Base-by-base conservation (phyloP, 2,113 vertebrate species). In the Fregetta grallaria region DNA sequence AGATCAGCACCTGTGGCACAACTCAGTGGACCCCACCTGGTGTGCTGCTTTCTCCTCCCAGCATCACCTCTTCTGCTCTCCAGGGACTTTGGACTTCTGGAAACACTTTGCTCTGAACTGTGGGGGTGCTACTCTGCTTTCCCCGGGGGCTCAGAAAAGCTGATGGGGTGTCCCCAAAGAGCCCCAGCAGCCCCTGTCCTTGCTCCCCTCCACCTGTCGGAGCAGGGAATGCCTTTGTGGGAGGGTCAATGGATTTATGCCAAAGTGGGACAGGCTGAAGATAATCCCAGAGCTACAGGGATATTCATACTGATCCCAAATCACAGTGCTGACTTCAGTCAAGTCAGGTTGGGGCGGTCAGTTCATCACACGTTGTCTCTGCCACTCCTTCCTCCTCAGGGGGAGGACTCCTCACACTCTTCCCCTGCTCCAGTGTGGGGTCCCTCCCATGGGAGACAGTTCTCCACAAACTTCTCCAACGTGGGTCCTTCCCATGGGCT, bases 11-110 rank as follows among this genome's bases (percentile, higher is more conserved):
- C 61, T 44, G 3, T 1, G 2, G 53, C 58, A 68, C 7, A 2
- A 5, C 52, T 14, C 1, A 0, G 27, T 5, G 1, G 5, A 34
- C 7, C 21, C n/a, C 0, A 2, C 21, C n/a, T 23, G 32, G 3
- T 26, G 70, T 29, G 29, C 40, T 19, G 49, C 68, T 40, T 44
- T 53, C 38, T 44, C 21, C 26, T 56, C 34, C 20, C 49, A 18
- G 0, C 65, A n/a, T 19, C 10, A 8, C 21, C 38, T 36, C 26
- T 63, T 63, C 15, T 0, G 1, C 53, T 62, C 61, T 2, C 7
- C n/a, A 7, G 53, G 42, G 62, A 27, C 25, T 61, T 32, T 0
- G 0, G 5, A 6, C 25, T 20, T 15, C 53, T 59, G 58, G 7
- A 26, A 52, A 11, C 8, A 0, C 23, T 44, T 19, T 12, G 38